Evolutionary conservation across 2,888 invertebrate species (phyloP), one percentile per base, ranked within the genome.

Genomic region (Baccha elongata): DNA sequence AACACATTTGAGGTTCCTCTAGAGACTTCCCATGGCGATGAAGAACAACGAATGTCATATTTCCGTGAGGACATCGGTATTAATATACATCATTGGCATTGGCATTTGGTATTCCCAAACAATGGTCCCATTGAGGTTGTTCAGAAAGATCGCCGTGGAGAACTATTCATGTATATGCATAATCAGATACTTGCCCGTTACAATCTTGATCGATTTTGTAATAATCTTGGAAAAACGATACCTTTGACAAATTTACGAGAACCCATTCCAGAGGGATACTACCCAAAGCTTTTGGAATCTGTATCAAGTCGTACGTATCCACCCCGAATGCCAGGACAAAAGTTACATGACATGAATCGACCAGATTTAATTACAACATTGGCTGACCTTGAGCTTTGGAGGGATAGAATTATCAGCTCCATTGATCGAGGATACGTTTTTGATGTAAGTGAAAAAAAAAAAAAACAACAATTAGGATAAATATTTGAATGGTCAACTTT

Each of bases 1-100:
- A 64, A 37, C 4, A 3, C 35, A 13, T 48, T 64, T 15, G 50
- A 60, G 2, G 58, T 74, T 15, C 74, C 74, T 10, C 23, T 92
- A 92, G 69, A 93, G 95, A 10, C 58, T 4, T 65, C 35, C 15
- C 15, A 35, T 50, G 40, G 58, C 5, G 74, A 74, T 10, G 32
- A 58, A n/a, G 74, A 74, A 35, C 74, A 74, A 40, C 67, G 94
- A 11, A 90, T 95, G 68, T 94, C 95, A 26, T 96, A 96, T 90
- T 96, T 94, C 92, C 92, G 95, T 50, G 96, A 96, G 88, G 96
- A 96, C 89, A 91, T 95, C 75, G 95, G 95, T 85, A 91, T 96
- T 87, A 96, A 96, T 91, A 93, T 95, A 29, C 96, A 96, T 89
- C 96, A 96, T 89, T 96, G 96, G 96, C 96, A 96, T 88, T 96